Base-by-base conservation (phyloP, 2,888 invertebrate species). In the Brachyptera putata region DNA sequence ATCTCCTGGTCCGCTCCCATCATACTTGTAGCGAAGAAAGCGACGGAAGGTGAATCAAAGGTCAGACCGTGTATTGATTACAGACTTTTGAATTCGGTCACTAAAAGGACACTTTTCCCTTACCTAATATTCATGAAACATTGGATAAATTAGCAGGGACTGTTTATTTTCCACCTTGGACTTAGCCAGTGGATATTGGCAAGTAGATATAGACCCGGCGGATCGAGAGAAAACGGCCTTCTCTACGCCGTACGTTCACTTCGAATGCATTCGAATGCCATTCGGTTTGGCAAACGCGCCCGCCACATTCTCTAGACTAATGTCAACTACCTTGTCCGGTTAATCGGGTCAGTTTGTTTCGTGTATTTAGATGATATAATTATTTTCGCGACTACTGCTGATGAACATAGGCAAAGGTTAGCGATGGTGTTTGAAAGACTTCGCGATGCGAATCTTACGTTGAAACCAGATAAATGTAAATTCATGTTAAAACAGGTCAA, bases 391-490 rank as follows among this genome's bases (percentile, higher is more conserved):
- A 22, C 3, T 1, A 56, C 34, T 1, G n/a, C 22, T 4, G 21
- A 56, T 2, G 56, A 56, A 37, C 56, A 56, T 25, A 14, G 5
- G 16, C 21, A 24, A 16, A 26, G 16, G 24, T 18, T 56, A 14
- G 16, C 11, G 9, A 3, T 5, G 1, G 56, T 56, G 13, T 56
- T 56, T 43, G 26, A 39, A 2, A 9, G 39, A 5, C n/a, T 56
- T 4, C 5, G 37, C 1, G 11, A 22, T 3, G 39, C 18, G 4
- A 36, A 36, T 13, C 18, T 56, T 5, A 39, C 16, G 7, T 14
- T 56, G 21, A 56, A 56, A 16, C 39, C 56, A 3, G n/a, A n/a
- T 2, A 56, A 56, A 37, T 56, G 56, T 56, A 4, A 18, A 37
- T 14, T 37, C n/a, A 13, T 56, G 5, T 3, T n/a, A 24, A 9